A percentile compares a stretch with the other conserved stretches of the same genome.
Evolutionary conservation across 92 coral and sea anemone species (phyloP).

Genomic region (Umimayanthus kanabou): DNA sequence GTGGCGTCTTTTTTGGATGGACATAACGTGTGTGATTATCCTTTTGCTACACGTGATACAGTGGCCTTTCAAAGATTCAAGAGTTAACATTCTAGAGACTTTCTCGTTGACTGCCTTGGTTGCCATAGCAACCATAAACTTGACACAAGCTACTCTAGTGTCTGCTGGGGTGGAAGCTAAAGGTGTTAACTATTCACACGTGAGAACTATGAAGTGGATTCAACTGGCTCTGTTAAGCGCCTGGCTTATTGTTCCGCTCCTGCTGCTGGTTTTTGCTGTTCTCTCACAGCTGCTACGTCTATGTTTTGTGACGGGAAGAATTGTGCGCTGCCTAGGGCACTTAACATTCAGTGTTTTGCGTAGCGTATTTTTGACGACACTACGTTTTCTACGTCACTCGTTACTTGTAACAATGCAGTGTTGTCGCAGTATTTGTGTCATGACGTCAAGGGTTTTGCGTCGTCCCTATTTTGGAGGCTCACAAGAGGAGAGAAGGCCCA

Average conservation of each 20-base stretch:
- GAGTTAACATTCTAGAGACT: conserved; percentile 13
- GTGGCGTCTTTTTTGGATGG: conserved; percentile 14
- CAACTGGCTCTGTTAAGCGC: neutral
- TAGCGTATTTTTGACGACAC: neutral
- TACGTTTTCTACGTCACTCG: neutral
- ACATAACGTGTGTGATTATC: conserved; percentile 6
- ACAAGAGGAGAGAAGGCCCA: neutral
- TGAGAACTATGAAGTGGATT: neutral
- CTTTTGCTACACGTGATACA: conserved; percentile 6
- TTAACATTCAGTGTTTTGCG: neutral
- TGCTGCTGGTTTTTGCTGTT: neutral
- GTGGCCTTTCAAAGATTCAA: conserved; percentile 25
- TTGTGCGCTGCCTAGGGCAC: neutral
- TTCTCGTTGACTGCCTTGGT: conserved; percentile 30
- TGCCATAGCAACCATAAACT: conserved; percentile 13
- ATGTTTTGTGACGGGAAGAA: neutral
- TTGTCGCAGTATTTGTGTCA: neutral
- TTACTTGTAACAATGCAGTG: neutral
- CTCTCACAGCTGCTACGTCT: neutral
- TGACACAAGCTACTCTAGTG: neutral
- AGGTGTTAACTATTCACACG: neutral
- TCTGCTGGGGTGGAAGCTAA: neutral
- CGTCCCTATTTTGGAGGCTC: neutral
- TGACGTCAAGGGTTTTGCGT: neutral
- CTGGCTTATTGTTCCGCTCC: neutral